These are phyloP conservation scores for Papilio polyxenes DNA, from an alignment of 1,140 invertebrate species.

Conservation along the genomic window DNA sequence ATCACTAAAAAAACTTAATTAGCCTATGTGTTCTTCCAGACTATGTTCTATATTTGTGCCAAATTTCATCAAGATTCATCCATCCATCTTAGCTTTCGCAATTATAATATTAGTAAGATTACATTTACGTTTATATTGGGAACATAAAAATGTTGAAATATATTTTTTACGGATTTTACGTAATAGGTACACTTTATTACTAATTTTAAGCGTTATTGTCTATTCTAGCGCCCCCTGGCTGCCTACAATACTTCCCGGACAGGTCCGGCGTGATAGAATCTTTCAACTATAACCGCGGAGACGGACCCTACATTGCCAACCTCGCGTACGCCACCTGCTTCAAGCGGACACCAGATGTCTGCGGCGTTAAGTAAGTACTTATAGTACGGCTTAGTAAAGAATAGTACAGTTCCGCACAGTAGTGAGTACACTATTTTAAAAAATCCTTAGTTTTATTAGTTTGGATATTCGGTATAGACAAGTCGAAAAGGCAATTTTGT, in stretches of 20 bases:
- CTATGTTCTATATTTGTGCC: no score
- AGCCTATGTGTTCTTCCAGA: no score
- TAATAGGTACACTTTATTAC: neutral
- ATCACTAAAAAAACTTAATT: no score
- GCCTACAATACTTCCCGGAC: constrained; percentile 84
- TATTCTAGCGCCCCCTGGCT: constrained; percentile 82
- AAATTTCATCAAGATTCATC: no score
- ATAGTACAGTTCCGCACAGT: neutral
- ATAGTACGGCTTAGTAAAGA: constrained; percentile 35
- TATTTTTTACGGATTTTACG: neutral
- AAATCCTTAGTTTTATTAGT: no score
- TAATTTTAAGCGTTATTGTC: constrained; percentile 7
- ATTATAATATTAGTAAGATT: no score
- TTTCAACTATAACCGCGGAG: constrained; percentile 82
- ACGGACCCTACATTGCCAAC: constrained; percentile 72
- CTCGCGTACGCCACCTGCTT: constrained; percentile 77
- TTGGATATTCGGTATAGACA: no score
- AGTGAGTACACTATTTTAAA: no score
- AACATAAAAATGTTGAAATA: no score
- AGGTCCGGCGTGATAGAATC: constrained; percentile 81
- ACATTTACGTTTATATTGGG: no score
- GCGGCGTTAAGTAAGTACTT: constrained; percentile 76
- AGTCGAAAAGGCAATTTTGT: no score
- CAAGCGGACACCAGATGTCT: constrained; percentile 69
- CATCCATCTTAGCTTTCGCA: no score